Evolutionary conservation across 2,797 vertebrate genomes (phyloP).

Genomic region (Aeoliscus strigatus): DNA sequence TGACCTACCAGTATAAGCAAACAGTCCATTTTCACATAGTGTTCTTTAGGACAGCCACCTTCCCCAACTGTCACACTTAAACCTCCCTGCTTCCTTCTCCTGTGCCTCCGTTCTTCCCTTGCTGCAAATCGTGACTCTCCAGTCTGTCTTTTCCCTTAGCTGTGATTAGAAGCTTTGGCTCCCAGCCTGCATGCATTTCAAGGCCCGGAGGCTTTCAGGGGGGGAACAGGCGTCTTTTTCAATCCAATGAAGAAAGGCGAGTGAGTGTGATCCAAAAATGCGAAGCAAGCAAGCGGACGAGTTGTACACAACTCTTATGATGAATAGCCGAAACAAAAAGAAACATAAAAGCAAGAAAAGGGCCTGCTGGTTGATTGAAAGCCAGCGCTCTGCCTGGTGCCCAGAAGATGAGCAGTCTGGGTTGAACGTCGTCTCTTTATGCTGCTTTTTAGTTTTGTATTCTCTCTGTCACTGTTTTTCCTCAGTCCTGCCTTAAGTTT

Average conservation of each 20-base stretch:
- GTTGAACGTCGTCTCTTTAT: constrained; percentile 29
- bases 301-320: constrained; percentile 44
- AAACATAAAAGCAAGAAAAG: constrained; percentile 17
- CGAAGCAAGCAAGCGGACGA: constrained; percentile 32
- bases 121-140: constrained; percentile 57
- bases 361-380: constrained; percentile 43
- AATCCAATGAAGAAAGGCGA: constrained; percentile 45
- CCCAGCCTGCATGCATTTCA: constrained; percentile 62
- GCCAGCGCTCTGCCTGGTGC: constrained; percentile 35
- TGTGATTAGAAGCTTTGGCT: constrained; percentile 64
- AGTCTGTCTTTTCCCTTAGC: constrained; percentile 55
- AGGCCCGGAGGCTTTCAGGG: constrained; percentile 42
- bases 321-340: constrained; percentile 48
- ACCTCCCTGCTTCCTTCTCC: constrained; percentile 7
- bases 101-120: constrained; percentile 14
- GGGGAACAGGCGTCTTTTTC: constrained; percentile 36
- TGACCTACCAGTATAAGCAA: too few species aligned
- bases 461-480: constrained; percentile 22
- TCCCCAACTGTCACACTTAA: too few species aligned
- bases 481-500: too few species aligned
- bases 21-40: too few species aligned
- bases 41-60: too few species aligned
- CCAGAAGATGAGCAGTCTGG: constrained; percentile 56
- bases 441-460: constrained; percentile 29
- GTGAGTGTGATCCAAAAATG: constrained; percentile 54